Percentiles rank a stretch among this genome's conserved stretches.
Conservation (phyloP, 2,113 vertebrate genomes). For the Pedetes capensis region DNA sequence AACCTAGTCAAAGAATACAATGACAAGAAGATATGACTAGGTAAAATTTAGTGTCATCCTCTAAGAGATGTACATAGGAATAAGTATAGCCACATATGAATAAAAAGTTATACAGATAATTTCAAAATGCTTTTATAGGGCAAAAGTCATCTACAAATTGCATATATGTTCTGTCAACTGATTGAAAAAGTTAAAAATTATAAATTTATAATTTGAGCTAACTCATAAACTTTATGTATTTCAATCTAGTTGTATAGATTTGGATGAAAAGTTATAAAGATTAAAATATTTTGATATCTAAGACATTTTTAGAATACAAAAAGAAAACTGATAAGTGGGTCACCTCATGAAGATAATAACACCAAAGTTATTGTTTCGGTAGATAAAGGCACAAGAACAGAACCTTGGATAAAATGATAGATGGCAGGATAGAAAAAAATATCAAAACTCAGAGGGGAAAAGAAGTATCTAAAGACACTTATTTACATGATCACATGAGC, state of each 20-base stretch:
- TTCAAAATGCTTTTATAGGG: not conserved
- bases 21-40: not conserved
- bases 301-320: not conserved
- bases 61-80: not conserved
- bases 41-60: not conserved
- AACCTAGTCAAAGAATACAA: not conserved
- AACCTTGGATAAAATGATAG: not conserved
- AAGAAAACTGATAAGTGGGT: not conserved
- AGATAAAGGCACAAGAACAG: not conserved
- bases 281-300: not conserved
- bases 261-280: not conserved
- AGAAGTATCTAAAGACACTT: not conserved
- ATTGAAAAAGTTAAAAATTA: not conserved
- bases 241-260: not conserved
- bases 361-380: not conserved
- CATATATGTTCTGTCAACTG: not conserved
- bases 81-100: not conserved
- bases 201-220: not conserved
- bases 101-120: not conserved
- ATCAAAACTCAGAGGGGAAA: not conserved
- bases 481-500: not conserved
- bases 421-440: not conserved
- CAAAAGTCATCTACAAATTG: not conserved
- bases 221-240: not conserved
- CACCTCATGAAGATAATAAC: not conserved